phyloP scores from a whole-genome alignment of 2,888 invertebrate species.

The Andrena flavipes region DNA sequence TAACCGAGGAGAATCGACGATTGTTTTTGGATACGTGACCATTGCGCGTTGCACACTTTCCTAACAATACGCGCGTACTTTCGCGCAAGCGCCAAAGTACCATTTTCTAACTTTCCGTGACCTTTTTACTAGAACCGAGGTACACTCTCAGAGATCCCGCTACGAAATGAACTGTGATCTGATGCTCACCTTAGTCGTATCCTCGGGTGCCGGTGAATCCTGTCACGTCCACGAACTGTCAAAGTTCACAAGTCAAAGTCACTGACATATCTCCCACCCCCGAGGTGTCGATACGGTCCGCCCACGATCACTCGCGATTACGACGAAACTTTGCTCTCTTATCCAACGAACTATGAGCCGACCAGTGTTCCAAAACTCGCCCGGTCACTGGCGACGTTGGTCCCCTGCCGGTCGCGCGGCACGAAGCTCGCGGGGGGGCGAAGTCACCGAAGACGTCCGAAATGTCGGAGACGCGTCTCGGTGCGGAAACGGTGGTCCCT shows the following conservation, averaged over 20 bases:
- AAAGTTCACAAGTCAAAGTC: slow-evolving; percentile 78
- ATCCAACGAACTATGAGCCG: background rate
- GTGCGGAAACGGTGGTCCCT: no score
- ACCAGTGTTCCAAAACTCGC: background rate
- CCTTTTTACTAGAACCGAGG: background rate
- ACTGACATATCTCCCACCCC: slow-evolving; percentile 75
- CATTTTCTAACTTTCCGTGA: background rate
- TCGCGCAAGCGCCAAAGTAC: background rate
- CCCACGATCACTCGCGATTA: slow-evolving; percentile 35
- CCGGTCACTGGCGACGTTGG: no score
- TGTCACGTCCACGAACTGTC: slow-evolving; percentile 73
- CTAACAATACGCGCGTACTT: background rate
- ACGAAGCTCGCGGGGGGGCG: no score
- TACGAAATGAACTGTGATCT: background rate
- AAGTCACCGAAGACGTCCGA: no score
- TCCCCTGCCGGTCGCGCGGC: no score
- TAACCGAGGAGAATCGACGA: no score
- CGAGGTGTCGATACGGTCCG: background rate
- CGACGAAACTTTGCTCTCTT: background rate
- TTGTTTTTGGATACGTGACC: background rate
- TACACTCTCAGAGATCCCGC: background rate
- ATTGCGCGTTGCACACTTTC: background rate
- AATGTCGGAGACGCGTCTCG: no score
- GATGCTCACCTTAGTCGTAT: slow-evolving; percentile 73
- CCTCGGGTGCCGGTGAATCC: slow-evolving; percentile 64